These are phyloP conservation scores for Trinectes maculatus DNA, from an alignment of 2,113 vertebrate genomes.

Conservation along the genomic window DNA sequence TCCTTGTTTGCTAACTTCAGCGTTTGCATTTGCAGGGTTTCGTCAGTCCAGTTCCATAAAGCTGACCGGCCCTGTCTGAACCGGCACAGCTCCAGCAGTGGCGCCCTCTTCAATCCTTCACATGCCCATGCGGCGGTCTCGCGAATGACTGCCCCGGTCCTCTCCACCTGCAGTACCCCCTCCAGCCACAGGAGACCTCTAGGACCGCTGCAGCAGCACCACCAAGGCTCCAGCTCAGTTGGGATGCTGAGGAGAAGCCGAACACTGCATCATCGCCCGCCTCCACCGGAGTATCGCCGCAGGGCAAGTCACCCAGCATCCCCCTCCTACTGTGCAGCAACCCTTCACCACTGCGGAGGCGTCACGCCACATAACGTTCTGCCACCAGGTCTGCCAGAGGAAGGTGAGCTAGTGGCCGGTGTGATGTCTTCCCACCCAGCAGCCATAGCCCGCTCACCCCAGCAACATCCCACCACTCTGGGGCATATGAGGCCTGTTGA, in stretches of 20 bases:
- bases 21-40: constrained; percentile 65
- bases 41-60: constrained; percentile 80
- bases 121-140: constrained; percentile 54
- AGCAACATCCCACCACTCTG: constrained; percentile 58
- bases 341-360: constrained; percentile 72
- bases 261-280: constrained; percentile 78
- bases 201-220: constrained; percentile 56
- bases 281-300: constrained; percentile 75
- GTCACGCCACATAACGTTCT: constrained; percentile 33
- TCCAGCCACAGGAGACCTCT: constrained; percentile 75
- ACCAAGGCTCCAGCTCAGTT: constrained; percentile 64
- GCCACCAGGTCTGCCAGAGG: constrained; percentile 61
- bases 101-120: constrained; percentile 76
- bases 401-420: constrained; percentile 44
- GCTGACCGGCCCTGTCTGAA: constrained; percentile 77
- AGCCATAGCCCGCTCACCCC: constrained; percentile 49
- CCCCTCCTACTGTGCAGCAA: constrained; percentile 76
- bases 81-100: constrained; percentile 80
- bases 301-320: constrained; percentile 82
- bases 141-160: constrained; percentile 57
- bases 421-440: constrained; percentile 49
- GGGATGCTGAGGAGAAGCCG: constrained; percentile 80
- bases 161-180: constrained; percentile 81
- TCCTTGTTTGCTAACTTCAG: background rate
- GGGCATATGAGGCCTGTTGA: constrained; percentile 56